These are phyloP conservation scores for Lobophora halterata DNA, from an alignment of 2,888 invertebrate species.

Conservation along the genomic window DNA sequence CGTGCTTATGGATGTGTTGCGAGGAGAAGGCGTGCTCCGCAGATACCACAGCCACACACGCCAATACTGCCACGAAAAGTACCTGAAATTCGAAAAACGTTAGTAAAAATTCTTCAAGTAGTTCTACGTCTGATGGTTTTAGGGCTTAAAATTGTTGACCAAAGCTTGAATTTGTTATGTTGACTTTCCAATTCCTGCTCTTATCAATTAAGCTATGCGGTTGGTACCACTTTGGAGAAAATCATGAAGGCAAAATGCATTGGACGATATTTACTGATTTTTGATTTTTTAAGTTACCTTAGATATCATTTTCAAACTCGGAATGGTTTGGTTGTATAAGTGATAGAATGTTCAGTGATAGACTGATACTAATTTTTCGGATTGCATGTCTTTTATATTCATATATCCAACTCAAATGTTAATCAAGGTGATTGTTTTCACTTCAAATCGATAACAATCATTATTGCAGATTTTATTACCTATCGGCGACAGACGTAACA, in stretches of 20 bases:
- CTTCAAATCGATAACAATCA: slow-evolving; percentile 29
- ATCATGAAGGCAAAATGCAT: no score
- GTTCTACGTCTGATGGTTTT: not conserved
- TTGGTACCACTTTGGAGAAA: no score
- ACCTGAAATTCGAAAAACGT: slow-evolving; percentile 13
- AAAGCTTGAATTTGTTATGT: no score
- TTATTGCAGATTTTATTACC: slow-evolving; percentile 27
- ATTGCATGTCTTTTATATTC: slow-evolving; percentile 44
- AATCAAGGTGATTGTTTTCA: slow-evolving; percentile 39
- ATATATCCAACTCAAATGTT: slow-evolving; percentile 31
- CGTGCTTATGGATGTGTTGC: slow-evolving; percentile 40
- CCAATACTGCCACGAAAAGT: slow-evolving; percentile 19
- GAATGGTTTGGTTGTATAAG: slow-evolving; percentile 17
- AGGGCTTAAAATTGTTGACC: no score
- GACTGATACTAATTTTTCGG: slow-evolving; percentile 39
- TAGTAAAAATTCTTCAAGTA: not conserved
- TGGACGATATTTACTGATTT: no score
- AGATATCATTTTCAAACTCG: slow-evolving; percentile 34
- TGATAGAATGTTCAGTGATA: slow-evolving; percentile 24
- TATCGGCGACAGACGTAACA: slow-evolving; percentile 20
- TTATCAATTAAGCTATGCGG: no score
- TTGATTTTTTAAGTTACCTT: slow-evolving; percentile 32
- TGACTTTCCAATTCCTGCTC: no score
- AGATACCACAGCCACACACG: slow-evolving; percentile 27
- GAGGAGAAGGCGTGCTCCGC: slow-evolving; percentile 39